A percentile compares a stretch with the other conserved stretches of the same genome.
Conservation (phyloP, 1,140 invertebrate genomes). For the Antheraea pernyi region DNA sequence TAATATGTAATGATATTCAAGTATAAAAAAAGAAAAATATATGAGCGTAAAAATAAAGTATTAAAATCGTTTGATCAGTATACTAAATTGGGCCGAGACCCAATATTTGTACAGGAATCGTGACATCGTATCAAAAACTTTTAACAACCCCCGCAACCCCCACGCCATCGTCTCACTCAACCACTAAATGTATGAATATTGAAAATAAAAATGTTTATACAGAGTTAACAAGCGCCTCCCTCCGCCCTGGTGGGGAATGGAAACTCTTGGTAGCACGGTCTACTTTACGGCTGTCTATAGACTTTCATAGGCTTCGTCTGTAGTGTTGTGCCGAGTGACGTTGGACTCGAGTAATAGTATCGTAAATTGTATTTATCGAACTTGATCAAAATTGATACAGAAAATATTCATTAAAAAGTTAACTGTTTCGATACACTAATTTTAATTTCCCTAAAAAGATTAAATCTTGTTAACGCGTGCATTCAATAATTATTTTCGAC, state of each 20-base stretch:
- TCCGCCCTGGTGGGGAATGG: not conserved
- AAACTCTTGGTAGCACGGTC: not conserved
- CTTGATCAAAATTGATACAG: no score
- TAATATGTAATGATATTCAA: no score
- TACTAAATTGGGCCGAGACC: not conserved
- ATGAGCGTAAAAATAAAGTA: not conserved
- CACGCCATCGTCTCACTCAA: not conserved
- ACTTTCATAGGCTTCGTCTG: not conserved
- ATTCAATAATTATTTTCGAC: no score
- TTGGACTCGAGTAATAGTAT: no score
- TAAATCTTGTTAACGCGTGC: no score
- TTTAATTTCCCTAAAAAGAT: no score
- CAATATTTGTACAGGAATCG: constrained; percentile 1
- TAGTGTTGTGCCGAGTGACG: no score
- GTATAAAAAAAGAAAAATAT: no score
- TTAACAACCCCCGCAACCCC: not conserved
- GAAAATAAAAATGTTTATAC: constrained; percentile 17
- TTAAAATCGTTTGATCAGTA: not conserved
- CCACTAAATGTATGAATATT: constrained; percentile 8
- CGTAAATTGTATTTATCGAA: no score
- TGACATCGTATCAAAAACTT: not conserved
- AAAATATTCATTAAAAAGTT: no score
- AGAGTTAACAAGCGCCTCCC: constrained; percentile 7
- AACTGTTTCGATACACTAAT: no score
- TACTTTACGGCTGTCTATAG: not conserved